These are phyloP conservation scores for Netelia inedita DNA, from an alignment of 2,888 invertebrate species.

Conservation along the genomic window DNA sequence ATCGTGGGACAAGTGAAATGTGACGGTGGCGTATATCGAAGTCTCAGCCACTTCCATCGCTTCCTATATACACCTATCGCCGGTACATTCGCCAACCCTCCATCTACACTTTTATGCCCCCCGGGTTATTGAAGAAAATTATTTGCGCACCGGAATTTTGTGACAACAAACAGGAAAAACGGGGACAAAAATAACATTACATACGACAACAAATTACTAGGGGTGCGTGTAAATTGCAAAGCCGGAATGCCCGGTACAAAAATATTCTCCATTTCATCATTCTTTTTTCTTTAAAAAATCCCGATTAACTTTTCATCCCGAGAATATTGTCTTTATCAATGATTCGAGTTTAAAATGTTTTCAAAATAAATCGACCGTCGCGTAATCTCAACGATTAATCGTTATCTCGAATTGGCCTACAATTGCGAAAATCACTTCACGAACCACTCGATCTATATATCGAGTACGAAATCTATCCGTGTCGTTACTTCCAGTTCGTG, in stretches of 20 bases:
- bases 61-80: constrained; percentile 4
- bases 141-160: constrained; percentile 17
- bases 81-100: neutral
- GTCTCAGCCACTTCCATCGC: constrained; percentile 35
- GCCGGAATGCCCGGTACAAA: too few relatives aligned
- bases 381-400: neutral
- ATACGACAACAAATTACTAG: neutral
- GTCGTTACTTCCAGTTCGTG: constrained; percentile 54
- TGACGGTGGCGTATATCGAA: constrained; percentile 59
- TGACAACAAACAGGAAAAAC: constrained; percentile 31
- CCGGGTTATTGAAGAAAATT: constrained; percentile 15
- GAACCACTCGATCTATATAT: neutral
- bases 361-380: too few relatives aligned
- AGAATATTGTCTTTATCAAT: too few relatives aligned
- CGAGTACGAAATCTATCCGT: neutral
- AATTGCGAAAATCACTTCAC: constrained; percentile 35
- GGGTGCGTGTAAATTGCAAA: too few relatives aligned
- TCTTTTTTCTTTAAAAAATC: too few relatives aligned
- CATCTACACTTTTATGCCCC: constrained; percentile 39
- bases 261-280: too few relatives aligned
- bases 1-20: constrained; percentile 66
- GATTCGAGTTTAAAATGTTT: too few relatives aligned
- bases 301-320: too few relatives aligned
- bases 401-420: constrained; percentile 4
- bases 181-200: neutral